Conservation (phyloP, 2,113 vertebrate genomes). For the Panurus biarmicus region DNA sequence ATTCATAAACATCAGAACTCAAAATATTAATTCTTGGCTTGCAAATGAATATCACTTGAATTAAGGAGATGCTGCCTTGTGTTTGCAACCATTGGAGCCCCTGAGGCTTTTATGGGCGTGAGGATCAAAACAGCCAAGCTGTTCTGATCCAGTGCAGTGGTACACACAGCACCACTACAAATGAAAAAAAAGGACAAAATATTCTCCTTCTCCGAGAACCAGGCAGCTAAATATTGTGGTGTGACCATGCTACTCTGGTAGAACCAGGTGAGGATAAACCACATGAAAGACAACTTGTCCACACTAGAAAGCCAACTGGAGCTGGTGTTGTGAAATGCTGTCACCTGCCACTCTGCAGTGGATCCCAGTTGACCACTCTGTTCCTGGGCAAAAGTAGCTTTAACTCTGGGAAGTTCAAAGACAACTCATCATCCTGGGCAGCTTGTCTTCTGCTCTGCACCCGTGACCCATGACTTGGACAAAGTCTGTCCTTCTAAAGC, state of each 20-base stretch:
- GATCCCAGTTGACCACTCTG: background rate
- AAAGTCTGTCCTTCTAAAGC: background rate
- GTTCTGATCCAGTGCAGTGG: background rate
- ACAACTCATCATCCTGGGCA: background rate
- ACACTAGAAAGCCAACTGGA: background rate
- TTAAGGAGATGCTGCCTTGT: background rate
- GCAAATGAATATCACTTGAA: background rate
- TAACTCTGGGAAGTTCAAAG: background rate
- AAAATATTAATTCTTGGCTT: background rate
- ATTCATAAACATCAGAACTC: background rate
- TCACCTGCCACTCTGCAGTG: background rate
- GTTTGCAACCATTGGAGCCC: background rate
- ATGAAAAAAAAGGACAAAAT: background rate
- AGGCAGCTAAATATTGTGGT: background rate
- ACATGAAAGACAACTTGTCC: background rate
- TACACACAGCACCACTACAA: background rate
- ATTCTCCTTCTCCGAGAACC: background rate
- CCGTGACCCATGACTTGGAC: background rate
- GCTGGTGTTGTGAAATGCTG: background rate
- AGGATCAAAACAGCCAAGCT: background rate
- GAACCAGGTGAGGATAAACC: background rate
- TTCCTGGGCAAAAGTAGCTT: background rate
- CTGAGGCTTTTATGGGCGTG: background rate
- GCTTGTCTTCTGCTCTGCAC: background rate
- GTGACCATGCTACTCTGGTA: background rate